Base-by-base conservation (phyloP, 2,797 vertebrate genomes). In the Falco novaeseelandiae region DNA sequence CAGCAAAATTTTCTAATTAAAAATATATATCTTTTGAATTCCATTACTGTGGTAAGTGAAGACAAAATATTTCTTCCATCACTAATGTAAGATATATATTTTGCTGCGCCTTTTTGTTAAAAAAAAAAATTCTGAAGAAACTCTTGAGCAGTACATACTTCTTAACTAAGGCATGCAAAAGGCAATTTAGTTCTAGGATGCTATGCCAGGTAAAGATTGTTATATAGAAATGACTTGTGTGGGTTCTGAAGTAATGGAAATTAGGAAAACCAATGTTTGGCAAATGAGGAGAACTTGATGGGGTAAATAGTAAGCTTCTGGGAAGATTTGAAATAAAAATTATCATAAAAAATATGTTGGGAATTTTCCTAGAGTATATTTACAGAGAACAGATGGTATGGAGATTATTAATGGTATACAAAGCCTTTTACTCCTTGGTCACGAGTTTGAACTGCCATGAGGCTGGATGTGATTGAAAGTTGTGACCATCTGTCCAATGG, bases 361-460 rank as follows among this genome's bases (percentile, higher is more conserved):
- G 83, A 55, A 46, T 96, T 51, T 44, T 92, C 80, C 69, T 96
- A 81, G 71, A 94, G 72, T 91, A 23, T 86, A 51, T 96, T 95
- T 95, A 93, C 63, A 48, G 42, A 74, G 76, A 71, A 83, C 95
- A 97, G 96, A 96, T 93, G 94, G 96, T 21, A 17, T 70, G 40
- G 70, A 66, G 90, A 94, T 97, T 95, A 95, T 91, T 96, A 95
- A 92, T 80, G 85, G 83, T 32, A 91, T 77, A 89, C 71, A 96
- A 76, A 94, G 81, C 76, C 97, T 95, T 97, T 97, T 96, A 96
- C 72, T 85, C 97, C 81, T 87, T 93, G 91, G 71, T 98, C 61
- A 20, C 21, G 79, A 77, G 80, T 82, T 77, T 91, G 62, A 90
- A 93, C 92, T 91, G 85, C 79, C 54, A 58, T 79, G 95, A 97